Base-by-base conservation (phyloP, 2,797 vertebrate genomes). In the Botia kubotai region DNA sequence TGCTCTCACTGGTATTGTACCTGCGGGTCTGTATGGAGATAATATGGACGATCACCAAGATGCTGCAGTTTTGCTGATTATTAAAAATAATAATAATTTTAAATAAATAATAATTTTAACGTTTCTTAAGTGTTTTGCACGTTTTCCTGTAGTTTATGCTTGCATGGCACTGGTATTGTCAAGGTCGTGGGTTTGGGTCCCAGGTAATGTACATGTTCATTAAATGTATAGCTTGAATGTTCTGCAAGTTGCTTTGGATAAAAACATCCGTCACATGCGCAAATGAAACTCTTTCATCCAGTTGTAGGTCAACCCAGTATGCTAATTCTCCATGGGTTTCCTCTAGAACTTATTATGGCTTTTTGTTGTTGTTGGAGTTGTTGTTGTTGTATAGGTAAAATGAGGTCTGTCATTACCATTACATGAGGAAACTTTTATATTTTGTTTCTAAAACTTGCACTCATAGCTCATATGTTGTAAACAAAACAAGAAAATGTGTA, bases 1-100 rank as follows among this genome's bases (percentile, higher is more conserved):
- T 77, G 58, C 65, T 81, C 39, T 80, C 52, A 26, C 17, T 36
- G 69, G 60, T 76, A 57, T 29, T 69, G 52, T 71, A 58, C 46
- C 74, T 52, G 57, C 73, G 75, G 39, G 63, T 70, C 58, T 65
- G 46, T 57, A 55, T 69, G 50, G 55, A 73, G 29, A 43, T 50
- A 63, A 16, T 33, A 2, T 65, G 29, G 46, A 26, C 46, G 46
- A 39, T 39, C 26, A 48, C 10, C 5, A 33, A 21, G 50, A 81
- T 7, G 62, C 58, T 19, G 69, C 6, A n/a, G 3, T 70, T 60
- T 6, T 10, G 10, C 52, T 75, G 29, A 58, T 68, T 21, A 75
- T 17, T 17, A 23, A 4, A 21, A 26, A 1, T 16, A 21, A 46
- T 43, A 57, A 21, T 67, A 21, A 43, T 74, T 68, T 43, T 53